Percentiles rank a stretch among this genome's conserved stretches.
Evolutionary conservation across 2,888 invertebrate genomes (phyloP).

Genomic region (Eupithecia inturbata): DNA sequence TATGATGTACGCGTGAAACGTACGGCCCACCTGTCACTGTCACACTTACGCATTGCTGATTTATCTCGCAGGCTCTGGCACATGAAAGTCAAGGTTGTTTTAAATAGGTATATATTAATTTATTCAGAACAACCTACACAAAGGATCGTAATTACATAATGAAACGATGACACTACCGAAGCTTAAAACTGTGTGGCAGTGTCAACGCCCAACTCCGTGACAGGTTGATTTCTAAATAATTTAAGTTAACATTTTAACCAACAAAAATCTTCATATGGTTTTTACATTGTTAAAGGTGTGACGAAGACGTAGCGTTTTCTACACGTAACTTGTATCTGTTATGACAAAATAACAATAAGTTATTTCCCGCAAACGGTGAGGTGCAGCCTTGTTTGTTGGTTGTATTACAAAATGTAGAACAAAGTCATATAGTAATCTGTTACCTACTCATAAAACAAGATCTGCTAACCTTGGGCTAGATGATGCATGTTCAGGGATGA

Average conservation of each 20-base stretch:
- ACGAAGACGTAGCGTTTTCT: neutral
- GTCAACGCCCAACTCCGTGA: neutral
- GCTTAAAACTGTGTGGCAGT: neutral
- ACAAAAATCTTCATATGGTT: neutral
- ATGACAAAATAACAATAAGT: neutral
- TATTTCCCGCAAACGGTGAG: neutral
- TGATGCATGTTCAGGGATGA: too few species aligned
- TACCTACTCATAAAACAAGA: too few species aligned
- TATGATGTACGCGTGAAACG: conserved; percentile 3
- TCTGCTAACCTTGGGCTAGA: too few species aligned
- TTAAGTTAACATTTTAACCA: too few species aligned
- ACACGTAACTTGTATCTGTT: neutral
- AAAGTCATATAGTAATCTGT: neutral
- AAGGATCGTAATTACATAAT: neutral
- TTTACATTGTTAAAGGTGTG: neutral
- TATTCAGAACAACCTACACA: neutral
- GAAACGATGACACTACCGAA: neutral
- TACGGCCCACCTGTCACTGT: conserved; percentile 24
- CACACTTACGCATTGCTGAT: conserved; percentile 22
- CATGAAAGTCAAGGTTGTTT: conserved; percentile 2
- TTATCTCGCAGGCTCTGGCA: conserved; percentile 16
- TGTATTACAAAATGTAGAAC: neutral
- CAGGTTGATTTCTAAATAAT: neutral
- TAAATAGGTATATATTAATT: neutral
- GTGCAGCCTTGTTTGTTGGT: neutral